Evolutionary conservation across 2,113 vertebrate genomes (phyloP).

Genomic region (Speoplatyrhinus poulsoni): DNA sequence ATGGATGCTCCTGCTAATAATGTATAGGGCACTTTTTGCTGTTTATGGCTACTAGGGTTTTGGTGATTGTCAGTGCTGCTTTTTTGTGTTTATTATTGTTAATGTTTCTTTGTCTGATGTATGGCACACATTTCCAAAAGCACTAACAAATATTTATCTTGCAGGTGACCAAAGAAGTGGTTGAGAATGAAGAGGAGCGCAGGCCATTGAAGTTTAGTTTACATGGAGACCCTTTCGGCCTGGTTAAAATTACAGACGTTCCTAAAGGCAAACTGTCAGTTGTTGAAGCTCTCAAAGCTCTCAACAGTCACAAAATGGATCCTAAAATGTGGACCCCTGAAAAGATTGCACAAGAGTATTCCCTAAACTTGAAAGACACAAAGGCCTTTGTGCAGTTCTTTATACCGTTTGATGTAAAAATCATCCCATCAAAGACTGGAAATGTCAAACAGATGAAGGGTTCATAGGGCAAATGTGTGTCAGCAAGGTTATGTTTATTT

Average conservation of each 20-base stretch:
- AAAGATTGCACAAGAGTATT: conserved; percentile 87
- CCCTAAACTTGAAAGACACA: conserved; percentile 83
- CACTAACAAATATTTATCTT: not conserved
- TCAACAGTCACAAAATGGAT: conserved; percentile 83
- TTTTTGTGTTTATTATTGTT: no score
- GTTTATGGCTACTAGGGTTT: no score
- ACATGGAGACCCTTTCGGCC: conserved; percentile 46
- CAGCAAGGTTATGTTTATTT: conserved; percentile 4
- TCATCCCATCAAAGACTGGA: conserved; percentile 69
- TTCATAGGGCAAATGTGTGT: conserved; percentile 58
- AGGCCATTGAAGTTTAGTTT: conserved; percentile 74
- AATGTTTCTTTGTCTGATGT: not conserved
- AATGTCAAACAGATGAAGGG: conserved; percentile 72
- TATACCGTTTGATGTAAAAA: conserved; percentile 81
- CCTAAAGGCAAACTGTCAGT: conserved; percentile 87
- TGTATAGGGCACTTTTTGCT: no score
- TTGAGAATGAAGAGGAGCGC: conserved; percentile 52
- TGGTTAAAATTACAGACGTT: conserved; percentile 73
- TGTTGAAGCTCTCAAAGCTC: conserved; percentile 82
- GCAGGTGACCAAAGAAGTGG: conserved; percentile 29
- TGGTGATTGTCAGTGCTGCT: no score
- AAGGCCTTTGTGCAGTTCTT: conserved; percentile 84
- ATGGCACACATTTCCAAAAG: not conserved
- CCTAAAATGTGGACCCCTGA: conserved; percentile 86
- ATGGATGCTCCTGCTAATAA: no score